These are phyloP conservation scores for Myrmophylax atrothorax DNA, from an alignment of 2,113 vertebrate species.

Conservation along the genomic window DNA sequence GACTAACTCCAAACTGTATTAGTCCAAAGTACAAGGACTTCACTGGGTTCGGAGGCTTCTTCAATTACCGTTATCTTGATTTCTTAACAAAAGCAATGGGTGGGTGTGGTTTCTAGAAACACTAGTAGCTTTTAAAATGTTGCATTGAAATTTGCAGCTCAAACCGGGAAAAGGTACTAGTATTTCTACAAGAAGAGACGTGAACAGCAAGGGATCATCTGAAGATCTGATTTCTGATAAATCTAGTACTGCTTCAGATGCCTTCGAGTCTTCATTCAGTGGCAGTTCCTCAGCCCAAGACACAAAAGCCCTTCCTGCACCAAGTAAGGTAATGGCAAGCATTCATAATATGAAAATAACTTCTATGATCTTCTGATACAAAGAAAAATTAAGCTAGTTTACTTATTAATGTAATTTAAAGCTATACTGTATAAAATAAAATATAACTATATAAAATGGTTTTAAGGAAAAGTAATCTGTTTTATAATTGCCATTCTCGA, in stretches of 20 bases:
- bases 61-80: background rate
- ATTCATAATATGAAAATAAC: background rate
- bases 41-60: background rate
- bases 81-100: background rate
- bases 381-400: background rate
- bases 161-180: slow-evolving; percentile 37
- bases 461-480: background rate
- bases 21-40: background rate
- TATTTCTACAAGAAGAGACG: slow-evolving; percentile 12
- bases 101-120: background rate
- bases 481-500: background rate
- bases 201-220: slow-evolving; percentile 57
- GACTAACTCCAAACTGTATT: background rate
- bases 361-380: background rate
- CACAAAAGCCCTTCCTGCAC: slow-evolving; percentile 68
- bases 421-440: background rate
- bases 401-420: background rate
- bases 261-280: slow-evolving; percentile 72
- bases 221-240: slow-evolving; percentile 77
- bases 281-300: slow-evolving; percentile 51
- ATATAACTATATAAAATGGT: background rate
- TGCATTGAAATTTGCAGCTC: slow-evolving; percentile 59
- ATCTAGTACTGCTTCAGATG: slow-evolving; percentile 69
- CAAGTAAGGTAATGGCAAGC: slow-evolving; percentile 78
- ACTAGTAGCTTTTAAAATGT: background rate